phyloP scores from a whole-genome alignment of 30 jellyfish, hydroid and myxozoan species.

The Aurelia sp. region DNA sequence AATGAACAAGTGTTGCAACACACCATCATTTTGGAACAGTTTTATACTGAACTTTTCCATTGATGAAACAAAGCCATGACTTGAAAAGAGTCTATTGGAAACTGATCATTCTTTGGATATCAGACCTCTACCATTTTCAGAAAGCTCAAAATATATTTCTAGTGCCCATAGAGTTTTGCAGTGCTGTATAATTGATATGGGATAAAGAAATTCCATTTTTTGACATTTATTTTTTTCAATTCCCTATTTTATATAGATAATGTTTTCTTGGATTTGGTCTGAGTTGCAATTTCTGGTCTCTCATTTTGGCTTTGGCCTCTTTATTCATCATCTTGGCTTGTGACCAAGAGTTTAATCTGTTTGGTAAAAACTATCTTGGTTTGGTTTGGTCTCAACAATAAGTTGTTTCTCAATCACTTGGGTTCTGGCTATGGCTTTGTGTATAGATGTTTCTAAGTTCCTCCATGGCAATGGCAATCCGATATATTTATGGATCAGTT shows the following conservation, averaged over 20 bases:
- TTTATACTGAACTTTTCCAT: too few species aligned
- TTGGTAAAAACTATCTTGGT: conserved; percentile 39
- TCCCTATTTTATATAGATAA: conserved; percentile 65
- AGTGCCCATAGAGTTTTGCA: background rate
- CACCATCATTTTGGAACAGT: too few species aligned
- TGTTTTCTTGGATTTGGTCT: conserved; percentile 61
- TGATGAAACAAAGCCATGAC: too few species aligned
- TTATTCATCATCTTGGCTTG: conserved; percentile 35
- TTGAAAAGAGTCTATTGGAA: too few species aligned
- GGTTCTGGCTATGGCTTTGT: conserved; percentile 47
- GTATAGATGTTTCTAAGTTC: conserved; percentile 29
- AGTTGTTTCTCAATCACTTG: conserved; percentile 8
- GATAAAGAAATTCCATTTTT: background rate
- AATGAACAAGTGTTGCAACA: too few species aligned
- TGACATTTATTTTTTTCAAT: conserved; percentile 12
- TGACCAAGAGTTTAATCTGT: conserved; percentile 44
- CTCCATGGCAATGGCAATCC: conserved; percentile 12
- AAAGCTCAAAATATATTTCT: too few species aligned
- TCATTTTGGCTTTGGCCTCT: conserved; percentile 37
- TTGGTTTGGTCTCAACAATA: conserved; percentile 56
- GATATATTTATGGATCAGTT: conserved; percentile 39
- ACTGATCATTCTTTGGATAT: too few species aligned
- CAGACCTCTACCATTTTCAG: too few species aligned
- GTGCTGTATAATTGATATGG: background rate
- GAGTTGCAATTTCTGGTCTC: conserved; percentile 63